Base-by-base conservation (phyloP, 2,113 vertebrate species). In the Cryptomyrus ogoouensis region DNA sequence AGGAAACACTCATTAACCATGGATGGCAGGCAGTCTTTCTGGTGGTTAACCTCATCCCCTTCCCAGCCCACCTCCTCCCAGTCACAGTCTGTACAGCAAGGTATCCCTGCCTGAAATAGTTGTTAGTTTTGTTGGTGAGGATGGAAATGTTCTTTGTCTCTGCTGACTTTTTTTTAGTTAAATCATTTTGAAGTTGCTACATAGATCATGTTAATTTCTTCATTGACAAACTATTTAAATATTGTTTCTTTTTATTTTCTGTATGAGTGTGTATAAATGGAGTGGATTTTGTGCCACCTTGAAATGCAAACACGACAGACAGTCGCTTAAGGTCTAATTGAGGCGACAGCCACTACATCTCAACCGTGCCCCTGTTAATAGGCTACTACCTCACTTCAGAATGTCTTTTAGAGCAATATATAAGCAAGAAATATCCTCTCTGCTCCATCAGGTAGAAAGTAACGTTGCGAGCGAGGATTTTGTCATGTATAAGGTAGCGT, bases 1-100 rank as follows among this genome's bases (percentile, higher is more conserved):
- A 96, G 97, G 19, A 92, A 89, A 80, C 90, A 92, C 70, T 83
- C 90, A 31, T 87, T 92, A 0, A 91, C 91, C 47, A n/a, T 58
- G 21, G 90, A 58, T 88, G 92, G 94, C 24, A 90, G 92, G n/a
- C 90, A 88, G 50, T 93, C 95, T 27, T 97, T 97, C 92, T 97
- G 97, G 97, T 97, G 97, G 97, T 93, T 94, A 46, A 92, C 9
- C 86, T 91, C 95, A 2, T 92, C 94, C 84, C 92, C 93, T 47
- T 83, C 90, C 66, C 91, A 91, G 13, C 91, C 85, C 24, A 94
- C 91, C 92, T 93, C 94, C 88, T 95, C 93, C 52, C 90, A 93
- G 53, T 93, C 91, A 31, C 94, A 91, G 74, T 44, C 89, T 35
- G 17, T 83, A 42, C 52, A 92, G 42, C 89, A 50, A 91, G 93